A percentile compares a stretch with the other conserved stretches of the same genome.
Conservation (phyloP, 2,113 vertebrate genomes). For the Petroica traversi region DNA sequence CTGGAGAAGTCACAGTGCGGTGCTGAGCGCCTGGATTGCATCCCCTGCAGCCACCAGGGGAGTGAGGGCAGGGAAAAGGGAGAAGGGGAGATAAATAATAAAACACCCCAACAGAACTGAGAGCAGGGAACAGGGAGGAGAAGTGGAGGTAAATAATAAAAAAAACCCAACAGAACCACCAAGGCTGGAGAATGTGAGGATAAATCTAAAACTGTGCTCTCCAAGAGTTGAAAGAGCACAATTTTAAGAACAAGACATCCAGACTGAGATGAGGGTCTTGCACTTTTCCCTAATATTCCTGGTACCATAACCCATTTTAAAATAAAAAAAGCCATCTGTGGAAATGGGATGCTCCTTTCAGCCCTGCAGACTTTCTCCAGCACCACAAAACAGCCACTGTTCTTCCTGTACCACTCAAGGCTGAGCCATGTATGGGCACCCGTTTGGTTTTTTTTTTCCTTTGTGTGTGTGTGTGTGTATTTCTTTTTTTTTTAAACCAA, state of each 20-base stretch:
- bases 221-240: background rate
- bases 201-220: background rate
- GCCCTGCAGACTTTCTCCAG: background rate
- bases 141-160: background rate
- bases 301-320: background rate
- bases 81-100: background rate
- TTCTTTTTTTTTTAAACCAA: background rate
- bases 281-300: background rate
- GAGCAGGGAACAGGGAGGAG: background rate
- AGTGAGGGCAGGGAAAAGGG: background rate
- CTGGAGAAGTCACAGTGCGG: accelerated
- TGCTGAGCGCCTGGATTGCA: accelerated
- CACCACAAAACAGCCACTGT: background rate
- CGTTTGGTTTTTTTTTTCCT: background rate
- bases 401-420: background rate
- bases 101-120: background rate
- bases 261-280: background rate
- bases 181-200: background rate
- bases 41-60: background rate
- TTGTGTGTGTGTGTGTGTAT: background rate
- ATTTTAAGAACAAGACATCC: background rate
- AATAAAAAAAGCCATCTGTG: background rate
- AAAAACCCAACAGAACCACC: background rate
- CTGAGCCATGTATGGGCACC: background rate
- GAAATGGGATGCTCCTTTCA: background rate